phyloP scores from a whole-genome alignment of 2,888 invertebrate genomes.

The Toxonevra muliebris region DNA sequence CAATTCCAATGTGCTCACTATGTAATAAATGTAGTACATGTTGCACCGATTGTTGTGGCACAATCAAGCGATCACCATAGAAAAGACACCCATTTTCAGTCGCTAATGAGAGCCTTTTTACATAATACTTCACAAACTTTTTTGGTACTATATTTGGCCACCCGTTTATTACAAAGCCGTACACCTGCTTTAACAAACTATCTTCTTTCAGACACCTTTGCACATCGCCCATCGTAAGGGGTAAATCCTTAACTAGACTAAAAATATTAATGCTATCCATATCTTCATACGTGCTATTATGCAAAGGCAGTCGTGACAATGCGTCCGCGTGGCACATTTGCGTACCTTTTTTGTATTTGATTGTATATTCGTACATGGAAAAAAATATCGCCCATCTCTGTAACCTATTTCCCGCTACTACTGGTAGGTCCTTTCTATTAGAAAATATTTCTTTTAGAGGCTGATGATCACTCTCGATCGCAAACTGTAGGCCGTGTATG shows the following conservation, averaged over 20 bases:
- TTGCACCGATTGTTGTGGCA: constrained; percentile 10
- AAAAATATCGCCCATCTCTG: constrained; percentile 34
- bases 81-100: constrained; percentile 22
- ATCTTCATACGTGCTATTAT: too few relatives aligned
- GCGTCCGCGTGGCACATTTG: too few relatives aligned
- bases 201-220: background rate
- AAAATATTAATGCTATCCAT: too few relatives aligned
- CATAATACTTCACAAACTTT: constrained; percentile 22
- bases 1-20: constrained; percentile 18
- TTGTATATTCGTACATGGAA: too few relatives aligned
- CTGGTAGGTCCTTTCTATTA: constrained; percentile 25
- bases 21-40: constrained; percentile 20
- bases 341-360: too few relatives aligned
- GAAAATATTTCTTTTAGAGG: constrained; percentile 28
- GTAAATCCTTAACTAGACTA: too few relatives aligned
- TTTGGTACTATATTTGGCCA: constrained; percentile 25
- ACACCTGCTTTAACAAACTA: constrained; percentile 11
- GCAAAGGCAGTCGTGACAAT: too few relatives aligned
- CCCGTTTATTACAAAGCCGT: constrained; percentile 21
- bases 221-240: constrained; percentile 25
- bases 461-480: constrained; percentile 38
- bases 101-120: constrained; percentile 28
- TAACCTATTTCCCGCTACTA: constrained; percentile 32
- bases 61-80: constrained; percentile 24
- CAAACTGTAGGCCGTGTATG: constrained; percentile 50